phyloP scores from a whole-genome alignment of 1,140 invertebrate genomes.

The Mercenaria mercenaria region DNA sequence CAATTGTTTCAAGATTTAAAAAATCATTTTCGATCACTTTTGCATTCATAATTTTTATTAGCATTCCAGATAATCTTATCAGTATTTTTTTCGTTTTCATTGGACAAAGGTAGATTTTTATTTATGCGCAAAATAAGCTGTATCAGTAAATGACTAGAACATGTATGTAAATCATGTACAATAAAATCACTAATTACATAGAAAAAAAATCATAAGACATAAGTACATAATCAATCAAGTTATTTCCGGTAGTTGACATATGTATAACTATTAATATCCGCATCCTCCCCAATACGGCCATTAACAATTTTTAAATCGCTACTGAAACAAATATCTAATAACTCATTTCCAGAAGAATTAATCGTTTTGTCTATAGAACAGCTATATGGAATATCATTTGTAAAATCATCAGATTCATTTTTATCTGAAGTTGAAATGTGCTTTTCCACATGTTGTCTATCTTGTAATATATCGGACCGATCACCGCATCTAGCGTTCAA shows the following conservation, averaged over 20 bases:
- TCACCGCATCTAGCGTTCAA: conserved; percentile 15
- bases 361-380: conserved; percentile 12
- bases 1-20: background rate
- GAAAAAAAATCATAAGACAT: background rate
- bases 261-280: background rate
- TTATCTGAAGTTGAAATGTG: background rate
- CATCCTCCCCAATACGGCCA: background rate
- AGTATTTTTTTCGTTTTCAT: background rate
- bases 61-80: background rate
- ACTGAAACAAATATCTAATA: background rate
- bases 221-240: conserved; percentile 7
- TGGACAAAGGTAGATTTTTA: background rate
- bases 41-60: background rate
- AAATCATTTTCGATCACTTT: background rate
- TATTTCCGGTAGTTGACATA: conserved; percentile 10
- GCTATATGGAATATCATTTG: background rate
- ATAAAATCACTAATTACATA: background rate
- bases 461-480: background rate
- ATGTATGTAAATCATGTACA: background rate
- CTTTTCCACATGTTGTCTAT: background rate
- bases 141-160: background rate
- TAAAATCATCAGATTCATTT: background rate
- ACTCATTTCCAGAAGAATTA: background rate
- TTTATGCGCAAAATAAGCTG: background rate
- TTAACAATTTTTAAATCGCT: conserved; percentile 10